A percentile compares a stretch with the other conserved stretches of the same genome.
Conservation (phyloP, 2,797 vertebrate genomes). For the Rachycentron canadum region DNA sequence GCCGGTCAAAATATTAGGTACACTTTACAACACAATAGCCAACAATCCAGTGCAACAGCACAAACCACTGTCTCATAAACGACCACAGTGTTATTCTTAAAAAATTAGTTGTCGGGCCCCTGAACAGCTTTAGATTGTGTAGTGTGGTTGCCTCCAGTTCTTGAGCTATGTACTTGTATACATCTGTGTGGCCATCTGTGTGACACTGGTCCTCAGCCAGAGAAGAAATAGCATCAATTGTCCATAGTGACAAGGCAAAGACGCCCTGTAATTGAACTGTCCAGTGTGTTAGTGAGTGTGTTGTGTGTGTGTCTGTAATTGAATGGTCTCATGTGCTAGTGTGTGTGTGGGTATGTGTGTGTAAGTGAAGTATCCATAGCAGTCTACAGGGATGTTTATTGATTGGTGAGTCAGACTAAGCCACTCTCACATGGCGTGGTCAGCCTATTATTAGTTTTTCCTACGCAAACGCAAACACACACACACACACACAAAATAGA, state of each 20-base stretch:
- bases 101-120: not conserved
- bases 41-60: not conserved
- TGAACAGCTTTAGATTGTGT: not conserved
- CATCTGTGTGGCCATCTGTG: slow-evolving; percentile 37
- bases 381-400: slow-evolving; percentile 29
- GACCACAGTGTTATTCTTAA: not conserved
- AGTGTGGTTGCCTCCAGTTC: not conserved
- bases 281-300: slow-evolving; percentile 9
- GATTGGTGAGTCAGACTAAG: slow-evolving; percentile 44
- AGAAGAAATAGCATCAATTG: slow-evolving; percentile 37
- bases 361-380: slow-evolving; percentile 35
- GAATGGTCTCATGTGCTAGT: not conserved
- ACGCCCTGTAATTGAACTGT: slow-evolving; percentile 54
- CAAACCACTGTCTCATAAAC: not conserved
- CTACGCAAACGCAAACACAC: not conserved
- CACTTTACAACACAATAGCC: no score
- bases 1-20: not conserved
- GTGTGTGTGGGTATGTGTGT: slow-evolving; percentile 1
- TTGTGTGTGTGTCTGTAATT: slow-evolving; percentile 9
- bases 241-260: slow-evolving; percentile 23
- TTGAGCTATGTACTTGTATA: not conserved
- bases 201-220: slow-evolving; percentile 5
- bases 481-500: not conserved
- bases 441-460: slow-evolving; percentile 33
- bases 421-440: slow-evolving; percentile 2